Evolutionary conservation across 2,113 vertebrate genomes (phyloP).

Genomic region (Phyllostomus discolor): DNA sequence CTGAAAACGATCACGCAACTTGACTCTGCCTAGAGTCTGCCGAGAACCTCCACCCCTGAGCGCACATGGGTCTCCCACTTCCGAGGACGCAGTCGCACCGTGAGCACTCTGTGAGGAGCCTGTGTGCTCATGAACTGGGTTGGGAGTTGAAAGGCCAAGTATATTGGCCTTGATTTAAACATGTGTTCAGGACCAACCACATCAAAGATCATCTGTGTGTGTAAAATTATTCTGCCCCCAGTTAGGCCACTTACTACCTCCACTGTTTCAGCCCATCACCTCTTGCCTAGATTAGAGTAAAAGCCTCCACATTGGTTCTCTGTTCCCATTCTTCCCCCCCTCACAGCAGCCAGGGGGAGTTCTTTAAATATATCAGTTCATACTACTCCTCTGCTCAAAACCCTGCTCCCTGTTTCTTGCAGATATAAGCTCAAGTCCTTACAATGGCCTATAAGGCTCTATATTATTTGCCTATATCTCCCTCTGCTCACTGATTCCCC

Average conservation of each 20-base stretch:
- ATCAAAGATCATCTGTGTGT: background rate
- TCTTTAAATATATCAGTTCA: background rate
- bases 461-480: background rate
- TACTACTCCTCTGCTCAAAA: background rate
- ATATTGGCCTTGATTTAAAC: background rate
- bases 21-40: background rate
- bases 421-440: background rate
- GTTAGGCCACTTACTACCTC: background rate
- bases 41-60: background rate
- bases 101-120: background rate
- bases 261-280: background rate
- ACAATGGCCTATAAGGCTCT: background rate
- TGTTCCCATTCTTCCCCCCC: background rate
- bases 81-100: accelerated
- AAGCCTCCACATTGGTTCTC: background rate
- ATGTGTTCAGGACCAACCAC: background rate
- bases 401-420: background rate
- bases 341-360: background rate
- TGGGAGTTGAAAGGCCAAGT: background rate
- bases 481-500: background rate
- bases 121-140: background rate
- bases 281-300: background rate
- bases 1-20: background rate
- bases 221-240: background rate
- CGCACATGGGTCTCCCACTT: background rate